phyloP scores from a whole-genome alignment of 2,888 invertebrate genomes.

The Strigamia maritima region DNA sequence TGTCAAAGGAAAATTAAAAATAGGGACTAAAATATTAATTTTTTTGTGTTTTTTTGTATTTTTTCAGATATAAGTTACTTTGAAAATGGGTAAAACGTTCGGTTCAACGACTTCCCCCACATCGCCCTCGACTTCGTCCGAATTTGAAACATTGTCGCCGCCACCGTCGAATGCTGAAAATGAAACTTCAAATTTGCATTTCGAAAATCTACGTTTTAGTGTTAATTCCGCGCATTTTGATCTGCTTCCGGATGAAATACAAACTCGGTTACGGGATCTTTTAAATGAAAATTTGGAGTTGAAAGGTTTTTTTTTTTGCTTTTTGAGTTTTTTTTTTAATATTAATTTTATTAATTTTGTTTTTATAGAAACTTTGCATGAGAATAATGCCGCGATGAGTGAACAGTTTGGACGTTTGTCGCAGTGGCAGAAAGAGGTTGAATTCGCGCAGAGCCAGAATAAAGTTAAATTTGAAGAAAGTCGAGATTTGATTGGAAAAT shows the following conservation, averaged over 20 bases:
- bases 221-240: background rate
- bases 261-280: background rate
- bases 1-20: no score
- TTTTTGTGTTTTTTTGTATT: no score
- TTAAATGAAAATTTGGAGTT: background rate
- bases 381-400: constrained; percentile 67
- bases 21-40: no score
- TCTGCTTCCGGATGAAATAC: background rate
- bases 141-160: no score
- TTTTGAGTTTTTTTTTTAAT: background rate
- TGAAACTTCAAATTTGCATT: background rate
- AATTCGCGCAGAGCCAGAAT: constrained; percentile 61
- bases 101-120: no score
- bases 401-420: constrained; percentile 63
- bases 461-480: constrained; percentile 67
- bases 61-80: no score
- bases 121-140: no score
- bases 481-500: constrained; percentile 57
- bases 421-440: constrained; percentile 64
- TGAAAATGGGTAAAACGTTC: no score
- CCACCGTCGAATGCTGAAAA: no score
- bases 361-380: constrained; percentile 59
- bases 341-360: no score
- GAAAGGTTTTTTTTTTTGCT: background rate
- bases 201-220: background rate